Conservation (phyloP, 2,888 invertebrate genomes). For the Sylvicola fuscatus region DNA sequence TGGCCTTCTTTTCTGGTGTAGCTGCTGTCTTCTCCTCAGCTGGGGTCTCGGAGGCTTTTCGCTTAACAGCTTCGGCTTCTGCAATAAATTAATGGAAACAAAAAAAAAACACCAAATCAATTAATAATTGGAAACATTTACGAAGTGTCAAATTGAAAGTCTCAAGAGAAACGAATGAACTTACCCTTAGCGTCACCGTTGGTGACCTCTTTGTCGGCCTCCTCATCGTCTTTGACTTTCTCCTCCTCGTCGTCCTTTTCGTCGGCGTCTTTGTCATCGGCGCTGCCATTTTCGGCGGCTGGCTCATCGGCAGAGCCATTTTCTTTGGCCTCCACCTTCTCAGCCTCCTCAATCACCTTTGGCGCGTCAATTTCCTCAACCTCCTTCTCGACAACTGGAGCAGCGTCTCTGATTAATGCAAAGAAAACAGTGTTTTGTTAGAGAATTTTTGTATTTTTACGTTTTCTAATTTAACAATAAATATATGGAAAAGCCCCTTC, state of each 20-base stretch:
- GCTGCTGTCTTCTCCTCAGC: constrained; percentile 16
- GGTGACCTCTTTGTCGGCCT: constrained; percentile 12
- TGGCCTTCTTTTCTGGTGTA: constrained; percentile 26
- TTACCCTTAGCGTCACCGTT: constrained; percentile 23
- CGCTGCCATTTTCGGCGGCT: constrained; percentile 10
- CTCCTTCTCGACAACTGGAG: constrained; percentile 23
- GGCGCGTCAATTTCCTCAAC: constrained; percentile 17
- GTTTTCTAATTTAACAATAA: too few relatives aligned
- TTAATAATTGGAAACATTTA: too few relatives aligned
- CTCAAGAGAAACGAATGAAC: too few relatives aligned
- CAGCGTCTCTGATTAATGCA: constrained; percentile 13
- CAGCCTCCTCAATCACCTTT: constrained; percentile 11
- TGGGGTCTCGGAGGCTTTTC: constrained; percentile 20
- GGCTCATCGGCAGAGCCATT: constrained; percentile 4
- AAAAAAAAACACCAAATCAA: neutral
- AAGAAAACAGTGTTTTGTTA: neutral
- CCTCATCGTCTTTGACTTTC: constrained; percentile 10
- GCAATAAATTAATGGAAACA: constrained; percentile 4
- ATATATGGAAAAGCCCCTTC: too few relatives aligned
- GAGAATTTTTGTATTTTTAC: too few relatives aligned
- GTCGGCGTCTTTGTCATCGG: neutral
- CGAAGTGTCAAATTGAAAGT: too few relatives aligned
- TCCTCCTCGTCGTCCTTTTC: constrained; percentile 14
- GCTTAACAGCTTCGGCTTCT: constrained; percentile 24
- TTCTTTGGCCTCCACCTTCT: constrained; percentile 8